Percentiles rank a stretch among this genome's conserved stretches.
phyloP scores from a whole-genome alignment of 2,888 invertebrate species.

The Torymus texanus region DNA sequence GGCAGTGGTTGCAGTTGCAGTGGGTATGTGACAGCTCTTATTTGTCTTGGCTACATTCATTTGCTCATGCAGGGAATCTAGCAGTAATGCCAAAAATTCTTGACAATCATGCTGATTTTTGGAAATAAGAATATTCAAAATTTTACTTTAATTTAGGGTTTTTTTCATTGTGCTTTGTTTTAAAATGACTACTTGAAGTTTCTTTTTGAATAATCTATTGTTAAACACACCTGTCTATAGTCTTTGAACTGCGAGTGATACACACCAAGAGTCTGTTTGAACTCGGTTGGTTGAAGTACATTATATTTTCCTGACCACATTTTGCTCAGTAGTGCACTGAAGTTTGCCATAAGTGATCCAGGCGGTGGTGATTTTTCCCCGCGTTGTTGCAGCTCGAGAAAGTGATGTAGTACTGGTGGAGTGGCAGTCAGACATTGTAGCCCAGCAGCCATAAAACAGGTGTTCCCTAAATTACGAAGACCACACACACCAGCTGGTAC shows the following conservation, averaged over 20 bases:
- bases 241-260: slow-evolving; percentile 80
- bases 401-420: slow-evolving; percentile 77
- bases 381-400: slow-evolving; percentile 72
- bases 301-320: slow-evolving; percentile 79
- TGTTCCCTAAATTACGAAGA: slow-evolving; percentile 78
- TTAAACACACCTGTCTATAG: slow-evolving; percentile 77
- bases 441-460: slow-evolving; percentile 79
- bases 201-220: background rate
- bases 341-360: slow-evolving; percentile 76
- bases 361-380: slow-evolving; percentile 69
- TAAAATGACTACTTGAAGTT: background rate
- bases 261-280: slow-evolving; percentile 78
- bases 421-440: slow-evolving; percentile 78
- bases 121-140: no score
- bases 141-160: no score
- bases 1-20: slow-evolving; percentile 69
- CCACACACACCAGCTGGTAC: slow-evolving; percentile 77
- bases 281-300: slow-evolving; percentile 77
- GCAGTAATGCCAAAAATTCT: slow-evolving; percentile 80
- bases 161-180: no score
- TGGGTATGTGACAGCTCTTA: slow-evolving; percentile 67
- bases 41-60: slow-evolving; percentile 74
- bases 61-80: slow-evolving; percentile 81
- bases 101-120: slow-evolving; percentile 80
- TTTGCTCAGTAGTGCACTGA: slow-evolving; percentile 77